phyloP scores from a whole-genome alignment of 2,113 vertebrate genomes.

The Benitochromis conjunctus region DNA sequence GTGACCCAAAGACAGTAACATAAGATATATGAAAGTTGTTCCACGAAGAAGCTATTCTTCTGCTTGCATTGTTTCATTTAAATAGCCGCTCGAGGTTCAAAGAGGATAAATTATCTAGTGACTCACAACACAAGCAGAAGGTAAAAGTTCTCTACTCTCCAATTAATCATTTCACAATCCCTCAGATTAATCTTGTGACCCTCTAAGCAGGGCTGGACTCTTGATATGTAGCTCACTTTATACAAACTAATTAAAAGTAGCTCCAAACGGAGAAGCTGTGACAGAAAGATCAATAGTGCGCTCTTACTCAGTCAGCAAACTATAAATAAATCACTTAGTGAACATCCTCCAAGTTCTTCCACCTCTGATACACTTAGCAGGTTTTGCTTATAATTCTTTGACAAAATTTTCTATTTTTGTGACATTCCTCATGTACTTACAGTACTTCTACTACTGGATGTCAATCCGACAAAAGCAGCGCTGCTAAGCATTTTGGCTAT shows the following conservation, averaged over 20 bases:
- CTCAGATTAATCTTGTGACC: background rate
- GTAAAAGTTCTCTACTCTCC: background rate
- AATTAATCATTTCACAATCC: background rate
- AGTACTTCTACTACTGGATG: background rate
- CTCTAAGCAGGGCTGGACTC: background rate
- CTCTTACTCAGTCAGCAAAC: background rate
- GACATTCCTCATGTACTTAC: background rate
- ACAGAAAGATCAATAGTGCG: background rate
- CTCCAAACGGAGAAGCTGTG: background rate
- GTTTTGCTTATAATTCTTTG: background rate
- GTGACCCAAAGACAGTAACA: background rate
- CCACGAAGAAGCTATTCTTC: background rate
- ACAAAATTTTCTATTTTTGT: background rate
- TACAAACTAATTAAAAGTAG: background rate
- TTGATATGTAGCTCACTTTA: background rate
- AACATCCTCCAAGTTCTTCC: background rate
- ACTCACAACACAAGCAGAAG: background rate
- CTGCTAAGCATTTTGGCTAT: background rate
- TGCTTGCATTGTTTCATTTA: background rate
- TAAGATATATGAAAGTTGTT: background rate
- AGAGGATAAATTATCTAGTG: background rate
- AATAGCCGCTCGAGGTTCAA: accelerated
- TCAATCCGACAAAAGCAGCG: background rate
- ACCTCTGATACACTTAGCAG: background rate
- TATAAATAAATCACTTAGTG: background rate